A percentile compares a stretch with the other conserved stretches of the same genome.
Conservation (phyloP, 2,888 invertebrate genomes). For the Microctonus aethiopoides region DNA sequence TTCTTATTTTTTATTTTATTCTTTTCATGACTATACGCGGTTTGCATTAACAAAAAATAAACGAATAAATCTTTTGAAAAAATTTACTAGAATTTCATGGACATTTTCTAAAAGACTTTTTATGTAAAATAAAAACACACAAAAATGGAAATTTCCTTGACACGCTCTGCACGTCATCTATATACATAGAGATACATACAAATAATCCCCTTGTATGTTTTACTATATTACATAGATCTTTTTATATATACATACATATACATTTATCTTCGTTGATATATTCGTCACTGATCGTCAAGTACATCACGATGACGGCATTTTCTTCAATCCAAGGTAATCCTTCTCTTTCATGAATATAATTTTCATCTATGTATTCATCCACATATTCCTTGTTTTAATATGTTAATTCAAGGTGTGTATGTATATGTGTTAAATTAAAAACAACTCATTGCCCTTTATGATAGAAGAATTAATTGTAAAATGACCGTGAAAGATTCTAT, state of each 20-base stretch:
- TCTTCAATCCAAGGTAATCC: background rate
- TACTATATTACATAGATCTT: too few relatives aligned
- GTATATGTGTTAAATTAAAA: background rate
- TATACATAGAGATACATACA: background rate
- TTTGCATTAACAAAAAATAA: background rate
- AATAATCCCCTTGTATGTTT: too few relatives aligned
- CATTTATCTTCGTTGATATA: background rate
- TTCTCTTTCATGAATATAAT: background rate
- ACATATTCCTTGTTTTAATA: background rate
- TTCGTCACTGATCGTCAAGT: background rate
- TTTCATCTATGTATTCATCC: background rate
- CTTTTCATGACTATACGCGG: too few relatives aligned
- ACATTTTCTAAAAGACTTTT: background rate
- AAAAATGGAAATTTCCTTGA: background rate
- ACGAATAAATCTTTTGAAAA: background rate
- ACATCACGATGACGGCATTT: background rate
- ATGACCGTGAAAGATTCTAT: slow-evolving; percentile 21
- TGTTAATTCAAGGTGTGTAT: background rate
- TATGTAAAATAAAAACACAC: background rate
- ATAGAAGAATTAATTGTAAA: slow-evolving; percentile 24
- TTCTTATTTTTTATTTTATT: background rate
- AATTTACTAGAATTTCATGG: background rate
- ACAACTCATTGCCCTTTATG: slow-evolving; percentile 1
- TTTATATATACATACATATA: background rate
- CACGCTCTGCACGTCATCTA: background rate